Conservation (phyloP, 2,888 invertebrate species). For the Dinocampus coccinellae region DNA sequence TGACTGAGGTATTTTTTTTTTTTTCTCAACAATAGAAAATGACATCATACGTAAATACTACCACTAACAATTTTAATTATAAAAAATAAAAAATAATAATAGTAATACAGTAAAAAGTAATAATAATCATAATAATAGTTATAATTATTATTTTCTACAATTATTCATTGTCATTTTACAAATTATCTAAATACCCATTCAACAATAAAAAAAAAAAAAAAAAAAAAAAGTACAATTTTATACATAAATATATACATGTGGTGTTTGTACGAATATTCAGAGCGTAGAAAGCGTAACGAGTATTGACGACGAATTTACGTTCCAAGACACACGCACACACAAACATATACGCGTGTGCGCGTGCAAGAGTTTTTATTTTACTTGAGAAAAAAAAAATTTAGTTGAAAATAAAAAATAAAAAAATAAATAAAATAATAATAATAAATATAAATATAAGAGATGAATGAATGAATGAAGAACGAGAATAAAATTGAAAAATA, state of each 20-base stretch:
- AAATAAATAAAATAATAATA: conserved; percentile 10
- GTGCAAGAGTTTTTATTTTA: conserved; percentile 4
- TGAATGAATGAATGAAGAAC: conserved; percentile 16
- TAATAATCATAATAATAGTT: no score
- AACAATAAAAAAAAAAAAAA: background rate
- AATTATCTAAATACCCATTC: conserved; percentile 27
- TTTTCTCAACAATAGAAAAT: no score
- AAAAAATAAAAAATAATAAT: no score
- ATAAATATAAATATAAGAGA: no score
- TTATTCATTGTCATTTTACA: conserved; percentile 24
- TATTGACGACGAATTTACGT: conserved; percentile 24
- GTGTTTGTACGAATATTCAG: conserved; percentile 38
- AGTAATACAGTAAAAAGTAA: no score
- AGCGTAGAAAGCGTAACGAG: conserved; percentile 48
- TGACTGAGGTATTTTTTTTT: no score
- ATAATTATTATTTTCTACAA: no score
- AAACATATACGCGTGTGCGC: no score
- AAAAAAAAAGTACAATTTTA: background rate
- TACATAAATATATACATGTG: background rate
- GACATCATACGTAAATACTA: no score
- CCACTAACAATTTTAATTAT: no score
- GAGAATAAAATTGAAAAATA: conserved; percentile 1
- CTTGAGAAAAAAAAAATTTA: conserved; percentile 46
- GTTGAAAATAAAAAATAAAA: conserved; percentile 27
- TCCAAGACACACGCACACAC: background rate